These are phyloP conservation scores for Cephus nigrinus DNA, from an alignment of 2,888 invertebrate genomes.

Conservation along the genomic window DNA sequence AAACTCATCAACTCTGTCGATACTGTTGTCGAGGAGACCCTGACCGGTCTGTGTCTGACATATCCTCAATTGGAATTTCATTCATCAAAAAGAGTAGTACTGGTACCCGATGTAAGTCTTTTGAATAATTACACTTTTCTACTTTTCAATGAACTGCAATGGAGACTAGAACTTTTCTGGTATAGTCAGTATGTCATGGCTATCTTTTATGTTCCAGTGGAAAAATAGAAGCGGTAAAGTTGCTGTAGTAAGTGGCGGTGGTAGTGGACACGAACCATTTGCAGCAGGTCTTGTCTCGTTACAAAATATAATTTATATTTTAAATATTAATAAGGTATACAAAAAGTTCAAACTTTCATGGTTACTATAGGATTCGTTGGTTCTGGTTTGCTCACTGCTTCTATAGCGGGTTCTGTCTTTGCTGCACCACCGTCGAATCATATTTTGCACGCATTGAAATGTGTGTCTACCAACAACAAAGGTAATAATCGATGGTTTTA, in stretches of 20 bases:
- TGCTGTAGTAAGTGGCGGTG: slow-evolving; percentile 80
- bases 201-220: slow-evolving; percentile 32
- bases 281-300: slow-evolving; percentile 46
- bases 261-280: slow-evolving; percentile 85
- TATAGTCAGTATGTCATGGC: neutral
- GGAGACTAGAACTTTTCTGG: neutral
- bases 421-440: slow-evolving; percentile 80
- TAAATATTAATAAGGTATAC: neutral
- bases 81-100: slow-evolving; percentile 47
- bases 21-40: slow-evolving; percentile 51
- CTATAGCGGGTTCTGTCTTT: slow-evolving; percentile 76
- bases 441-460: slow-evolving; percentile 74
- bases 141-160: neutral
- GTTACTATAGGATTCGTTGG: slow-evolving; percentile 77
- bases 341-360: neutral
- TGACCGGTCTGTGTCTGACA: slow-evolving; percentile 47
- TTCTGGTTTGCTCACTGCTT: slow-evolving; percentile 80
- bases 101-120: slow-evolving; percentile 50
- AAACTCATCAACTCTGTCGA: slow-evolving; percentile 52
- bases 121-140: neutral
- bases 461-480: slow-evolving; percentile 70
- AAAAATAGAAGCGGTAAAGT: slow-evolving; percentile 59
- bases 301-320: neutral
- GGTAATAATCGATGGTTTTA: slow-evolving; percentile 62
- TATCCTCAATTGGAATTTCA: slow-evolving; percentile 58